Evolutionary conservation across 2,888 invertebrate genomes (phyloP).

Genomic region (Charanyca ferruginea): DNA sequence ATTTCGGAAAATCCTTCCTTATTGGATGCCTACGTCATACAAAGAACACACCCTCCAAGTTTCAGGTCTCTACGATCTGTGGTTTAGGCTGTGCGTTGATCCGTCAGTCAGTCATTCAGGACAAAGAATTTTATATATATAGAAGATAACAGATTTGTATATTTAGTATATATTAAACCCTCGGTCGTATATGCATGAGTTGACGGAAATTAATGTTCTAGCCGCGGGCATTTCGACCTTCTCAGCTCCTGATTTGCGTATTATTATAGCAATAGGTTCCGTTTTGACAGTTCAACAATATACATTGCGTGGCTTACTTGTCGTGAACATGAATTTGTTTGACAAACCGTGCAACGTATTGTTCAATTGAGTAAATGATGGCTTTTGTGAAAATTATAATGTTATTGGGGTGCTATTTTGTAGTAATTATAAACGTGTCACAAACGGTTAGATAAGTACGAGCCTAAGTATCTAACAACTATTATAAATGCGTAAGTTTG

Average conservation of each 20-base stretch:
- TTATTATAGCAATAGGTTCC: neutral
- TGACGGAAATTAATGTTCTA: slow-evolving; percentile 6
- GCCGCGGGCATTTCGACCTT: neutral
- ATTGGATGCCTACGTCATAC: too few relatives aligned
- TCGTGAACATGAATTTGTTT: slow-evolving; percentile 8
- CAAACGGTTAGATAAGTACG: too few relatives aligned
- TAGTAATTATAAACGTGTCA: neutral
- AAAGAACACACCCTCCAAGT: too few relatives aligned
- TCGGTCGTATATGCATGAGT: neutral
- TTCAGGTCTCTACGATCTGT: too few relatives aligned
- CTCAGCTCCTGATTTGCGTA: neutral
- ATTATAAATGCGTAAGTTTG: too few relatives aligned
- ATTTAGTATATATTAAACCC: neutral
- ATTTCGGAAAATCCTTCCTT: too few relatives aligned
- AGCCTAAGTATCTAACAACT: too few relatives aligned
- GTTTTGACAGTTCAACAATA: slow-evolving; percentile 5
- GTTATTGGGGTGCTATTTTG: neutral
- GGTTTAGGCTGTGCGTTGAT: too few relatives aligned
- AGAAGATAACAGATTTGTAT: too few relatives aligned
- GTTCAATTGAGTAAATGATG: slow-evolving; percentile 2
- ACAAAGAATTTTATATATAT: too few relatives aligned
- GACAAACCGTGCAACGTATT: slow-evolving; percentile 7
- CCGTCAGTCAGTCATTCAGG: too few relatives aligned
- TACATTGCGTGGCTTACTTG: slow-evolving; percentile 1
- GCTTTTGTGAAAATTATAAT: neutral